A percentile compares a stretch with the other conserved stretches of the same genome.
Conservation (phyloP, 2,113 vertebrate genomes). For the Onychostoma macrolepis region DNA sequence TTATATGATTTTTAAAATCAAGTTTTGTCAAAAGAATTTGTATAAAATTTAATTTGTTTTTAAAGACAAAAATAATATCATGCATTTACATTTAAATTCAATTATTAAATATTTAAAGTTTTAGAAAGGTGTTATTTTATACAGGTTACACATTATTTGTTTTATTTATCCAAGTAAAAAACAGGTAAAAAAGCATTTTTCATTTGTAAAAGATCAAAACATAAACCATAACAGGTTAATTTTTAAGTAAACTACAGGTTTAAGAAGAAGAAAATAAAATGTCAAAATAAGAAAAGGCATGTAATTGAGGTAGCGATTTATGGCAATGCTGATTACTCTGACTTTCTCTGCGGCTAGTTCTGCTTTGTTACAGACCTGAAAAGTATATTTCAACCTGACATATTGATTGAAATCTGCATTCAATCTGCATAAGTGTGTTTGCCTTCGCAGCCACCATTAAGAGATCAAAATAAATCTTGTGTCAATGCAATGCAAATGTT, state of each 20-base stretch:
- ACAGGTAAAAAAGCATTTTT: neutral
- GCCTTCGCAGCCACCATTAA: neutral
- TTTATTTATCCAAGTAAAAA: too few species aligned
- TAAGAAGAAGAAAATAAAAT: neutral
- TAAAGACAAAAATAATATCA: too few species aligned
- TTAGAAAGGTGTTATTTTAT: neutral
- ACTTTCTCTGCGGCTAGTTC: neutral
- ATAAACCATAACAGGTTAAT: neutral
- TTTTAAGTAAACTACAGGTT: neutral
- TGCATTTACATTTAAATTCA: neutral
- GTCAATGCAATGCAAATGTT: neutral
- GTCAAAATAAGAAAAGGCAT: neutral
- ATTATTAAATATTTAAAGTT: neutral
- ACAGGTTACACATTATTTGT: too few species aligned
- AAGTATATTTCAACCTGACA: slow-evolving; percentile 2
- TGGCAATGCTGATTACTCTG: neutral
- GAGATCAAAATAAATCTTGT: neutral
- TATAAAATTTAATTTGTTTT: too few species aligned
- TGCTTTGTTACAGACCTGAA: slow-evolving; percentile 7
- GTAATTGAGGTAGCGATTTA: neutral
- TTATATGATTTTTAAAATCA: too few species aligned
- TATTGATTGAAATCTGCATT: slow-evolving; percentile 13
- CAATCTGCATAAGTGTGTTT: slow-evolving; percentile 14
- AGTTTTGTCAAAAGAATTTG: too few species aligned
- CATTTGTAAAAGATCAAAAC: neutral